Evolutionary conservation across 2,113 vertebrate genomes (phyloP).

Genomic region (Grammomys dolichurus): DNA sequence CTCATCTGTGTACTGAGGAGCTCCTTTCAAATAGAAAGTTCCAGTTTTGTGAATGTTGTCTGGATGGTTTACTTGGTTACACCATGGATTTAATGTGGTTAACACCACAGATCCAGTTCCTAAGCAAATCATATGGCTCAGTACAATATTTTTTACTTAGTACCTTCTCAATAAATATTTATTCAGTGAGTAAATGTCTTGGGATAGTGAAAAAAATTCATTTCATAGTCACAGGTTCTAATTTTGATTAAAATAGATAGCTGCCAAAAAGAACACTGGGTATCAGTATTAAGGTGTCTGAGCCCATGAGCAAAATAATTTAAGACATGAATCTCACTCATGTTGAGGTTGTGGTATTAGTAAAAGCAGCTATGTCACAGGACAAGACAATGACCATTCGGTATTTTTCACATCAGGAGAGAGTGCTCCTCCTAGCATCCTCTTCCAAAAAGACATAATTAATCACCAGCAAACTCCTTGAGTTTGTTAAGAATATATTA

Average conservation of each 20-base stretch:
- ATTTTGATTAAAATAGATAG: constrained; percentile 48
- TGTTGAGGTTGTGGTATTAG: neutral
- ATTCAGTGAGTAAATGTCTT: constrained; percentile 58
- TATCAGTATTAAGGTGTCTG: neutral
- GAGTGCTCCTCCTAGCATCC: neutral
- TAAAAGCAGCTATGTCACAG: neutral
- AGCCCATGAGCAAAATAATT: constrained; percentile 28
- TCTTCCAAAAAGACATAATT: constrained; percentile 15
- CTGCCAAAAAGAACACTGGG: neutral
- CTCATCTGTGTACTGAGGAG: constrained; percentile 51
- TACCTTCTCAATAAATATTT: constrained; percentile 63
- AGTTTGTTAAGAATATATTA: constrained; percentile 26
- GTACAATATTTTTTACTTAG: neutral
- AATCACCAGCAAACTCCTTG: constrained; percentile 31
- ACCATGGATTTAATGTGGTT: constrained; percentile 36
- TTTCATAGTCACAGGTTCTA: constrained; percentile 58
- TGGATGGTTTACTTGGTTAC: constrained; percentile 48
- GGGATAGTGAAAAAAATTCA: constrained; percentile 55
- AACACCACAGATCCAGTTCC: constrained; percentile 48
- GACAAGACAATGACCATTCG: neutral
- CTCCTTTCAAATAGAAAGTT: constrained; percentile 52
- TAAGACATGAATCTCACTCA: neutral
- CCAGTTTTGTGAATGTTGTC: neutral
- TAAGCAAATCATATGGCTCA: constrained; percentile 21
- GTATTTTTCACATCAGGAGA: neutral